Conservation (phyloP, 2,113 vertebrate genomes). For the Mus musculus region DNA sequence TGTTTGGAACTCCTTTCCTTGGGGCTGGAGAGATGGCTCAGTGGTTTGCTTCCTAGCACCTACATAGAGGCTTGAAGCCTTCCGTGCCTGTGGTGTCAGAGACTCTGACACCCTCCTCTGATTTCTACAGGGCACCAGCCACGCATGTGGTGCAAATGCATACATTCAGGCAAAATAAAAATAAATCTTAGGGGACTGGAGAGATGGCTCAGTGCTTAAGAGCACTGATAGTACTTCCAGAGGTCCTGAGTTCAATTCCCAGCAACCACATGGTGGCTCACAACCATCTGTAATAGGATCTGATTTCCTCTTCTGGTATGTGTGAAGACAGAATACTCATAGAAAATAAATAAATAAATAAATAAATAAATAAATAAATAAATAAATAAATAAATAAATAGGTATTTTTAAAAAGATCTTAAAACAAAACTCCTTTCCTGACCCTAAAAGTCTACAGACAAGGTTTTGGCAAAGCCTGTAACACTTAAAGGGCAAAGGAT, state of each 20-base stretch:
- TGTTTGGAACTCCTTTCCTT: background rate
- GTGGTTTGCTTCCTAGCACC: background rate
- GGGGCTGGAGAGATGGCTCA: background rate
- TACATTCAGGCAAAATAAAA: background rate
- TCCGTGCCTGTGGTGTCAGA: no score
- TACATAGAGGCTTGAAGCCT: background rate
- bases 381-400: no score
- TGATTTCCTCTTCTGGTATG: no score
- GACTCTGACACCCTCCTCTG: background rate
- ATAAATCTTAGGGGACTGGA: background rate
- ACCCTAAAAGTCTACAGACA: background rate
- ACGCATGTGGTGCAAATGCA: background rate
- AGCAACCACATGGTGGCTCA: no score
- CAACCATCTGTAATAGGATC: no score
- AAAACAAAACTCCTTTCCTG: background rate
- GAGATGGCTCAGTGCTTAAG: no score
- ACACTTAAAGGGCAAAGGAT: background rate
- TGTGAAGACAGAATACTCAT: no score
- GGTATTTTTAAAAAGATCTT: no score
- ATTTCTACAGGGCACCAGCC: background rate
- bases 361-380: no score
- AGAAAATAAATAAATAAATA: no score
- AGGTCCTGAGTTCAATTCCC: no score
- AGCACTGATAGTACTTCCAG: no score
- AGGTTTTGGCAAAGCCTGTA: background rate